Conservation (phyloP, 2,113 vertebrate species). For the Atherinomorus stipes region DNA sequence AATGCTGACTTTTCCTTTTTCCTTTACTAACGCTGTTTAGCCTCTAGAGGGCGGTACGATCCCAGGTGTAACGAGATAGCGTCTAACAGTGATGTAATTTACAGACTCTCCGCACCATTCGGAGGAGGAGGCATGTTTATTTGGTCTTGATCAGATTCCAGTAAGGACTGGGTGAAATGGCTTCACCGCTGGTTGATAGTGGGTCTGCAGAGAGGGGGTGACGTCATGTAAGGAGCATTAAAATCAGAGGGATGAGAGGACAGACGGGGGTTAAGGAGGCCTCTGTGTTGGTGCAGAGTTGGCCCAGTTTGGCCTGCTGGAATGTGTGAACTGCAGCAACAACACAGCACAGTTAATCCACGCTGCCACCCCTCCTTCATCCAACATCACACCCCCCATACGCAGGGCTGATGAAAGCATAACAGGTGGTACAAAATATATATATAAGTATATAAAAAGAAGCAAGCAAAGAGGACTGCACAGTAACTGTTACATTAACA, state of each 20-base stretch:
- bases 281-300: slow-evolving; percentile 58
- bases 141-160: background rate
- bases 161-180: background rate
- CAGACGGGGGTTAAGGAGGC: slow-evolving; percentile 46
- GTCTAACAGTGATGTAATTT: background rate
- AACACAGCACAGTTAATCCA: slow-evolving; percentile 81
- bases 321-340: slow-evolving; percentile 83
- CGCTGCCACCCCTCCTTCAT: slow-evolving; percentile 46
- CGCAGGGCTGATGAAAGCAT: slow-evolving; percentile 42
- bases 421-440: slow-evolving; percentile 48
- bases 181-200: background rate
- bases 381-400: slow-evolving; percentile 16
- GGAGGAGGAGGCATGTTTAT: slow-evolving; percentile 26
- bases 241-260: slow-evolving; percentile 5
- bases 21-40: background rate
- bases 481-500: background rate
- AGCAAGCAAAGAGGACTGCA: background rate
- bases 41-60: slow-evolving; percentile 31
- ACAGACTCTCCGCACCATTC: background rate
- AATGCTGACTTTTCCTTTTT: background rate
- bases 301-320: slow-evolving; percentile 55
- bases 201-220: background rate
- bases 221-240: background rate
- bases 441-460: slow-evolving; percentile 25
- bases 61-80: background rate